phyloP scores from a whole-genome alignment of 2,888 invertebrate species.

The Habrosyne pyritoides region DNA sequence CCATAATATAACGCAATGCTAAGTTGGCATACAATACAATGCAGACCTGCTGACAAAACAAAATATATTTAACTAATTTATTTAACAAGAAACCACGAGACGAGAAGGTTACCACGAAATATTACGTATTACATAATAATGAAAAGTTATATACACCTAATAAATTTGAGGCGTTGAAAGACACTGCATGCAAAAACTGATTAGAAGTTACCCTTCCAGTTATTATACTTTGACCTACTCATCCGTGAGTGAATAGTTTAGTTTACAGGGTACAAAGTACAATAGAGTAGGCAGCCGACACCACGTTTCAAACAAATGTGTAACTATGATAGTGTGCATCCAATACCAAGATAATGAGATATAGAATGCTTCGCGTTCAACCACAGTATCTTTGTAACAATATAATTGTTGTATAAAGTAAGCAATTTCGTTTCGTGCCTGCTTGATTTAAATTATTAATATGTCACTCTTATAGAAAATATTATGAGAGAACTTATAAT shows the following conservation, averaged over 20 bases:
- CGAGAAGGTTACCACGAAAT: too few species aligned
- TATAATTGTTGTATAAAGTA: background rate
- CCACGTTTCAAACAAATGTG: background rate
- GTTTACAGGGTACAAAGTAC: slow-evolving; percentile 18
- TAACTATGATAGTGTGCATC: background rate
- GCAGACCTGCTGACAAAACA: too few species aligned
- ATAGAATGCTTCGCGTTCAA: background rate
- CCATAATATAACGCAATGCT: too few species aligned
- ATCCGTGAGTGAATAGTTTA: slow-evolving; percentile 32
- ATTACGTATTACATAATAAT: background rate
- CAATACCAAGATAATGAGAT: background rate
- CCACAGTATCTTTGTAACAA: background rate
- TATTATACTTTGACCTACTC: slow-evolving; percentile 55
- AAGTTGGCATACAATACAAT: too few species aligned
- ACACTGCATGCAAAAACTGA: slow-evolving; percentile 14
- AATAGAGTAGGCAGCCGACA: slow-evolving; percentile 1
- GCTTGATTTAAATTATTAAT: too few species aligned
- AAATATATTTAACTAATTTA: too few species aligned
- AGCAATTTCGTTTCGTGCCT: background rate
- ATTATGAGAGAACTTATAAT: too few species aligned
- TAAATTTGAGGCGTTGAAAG: background rate
- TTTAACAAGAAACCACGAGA: background rate
- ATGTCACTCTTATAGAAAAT: too few species aligned
- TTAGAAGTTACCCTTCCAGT: slow-evolving; percentile 42
- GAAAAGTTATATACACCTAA: background rate